Conservation (phyloP, 2,113 vertebrate genomes). For the Tenebrosternarchus preto region DNA sequence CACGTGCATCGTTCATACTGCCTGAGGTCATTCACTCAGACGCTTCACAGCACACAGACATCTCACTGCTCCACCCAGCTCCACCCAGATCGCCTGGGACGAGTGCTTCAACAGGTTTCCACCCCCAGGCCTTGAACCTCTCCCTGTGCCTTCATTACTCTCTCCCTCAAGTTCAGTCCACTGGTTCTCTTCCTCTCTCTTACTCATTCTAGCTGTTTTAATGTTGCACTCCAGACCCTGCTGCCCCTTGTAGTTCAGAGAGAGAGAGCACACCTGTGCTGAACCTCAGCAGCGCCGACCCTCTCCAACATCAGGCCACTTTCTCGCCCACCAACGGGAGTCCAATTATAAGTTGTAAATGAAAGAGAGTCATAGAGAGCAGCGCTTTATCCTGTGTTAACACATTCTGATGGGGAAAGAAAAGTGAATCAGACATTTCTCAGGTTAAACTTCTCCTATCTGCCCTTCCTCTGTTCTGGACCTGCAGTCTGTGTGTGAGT, state of each 20-base stretch:
- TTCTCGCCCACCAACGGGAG: conserved; percentile 9
- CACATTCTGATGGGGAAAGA: background rate
- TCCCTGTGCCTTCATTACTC: too few relatives aligned
- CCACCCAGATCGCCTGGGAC: too few relatives aligned
- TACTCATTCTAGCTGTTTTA: conserved; percentile 20
- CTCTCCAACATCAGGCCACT: background rate
- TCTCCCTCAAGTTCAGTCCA: too few relatives aligned
- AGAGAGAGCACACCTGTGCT: conserved; percentile 3
- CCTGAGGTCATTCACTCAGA: too few relatives aligned
- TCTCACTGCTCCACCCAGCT: background rate
- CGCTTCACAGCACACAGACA: too few relatives aligned
- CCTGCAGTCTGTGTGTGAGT: background rate
- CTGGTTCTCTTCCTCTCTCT: background rate
- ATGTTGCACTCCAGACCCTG: conserved; percentile 23
- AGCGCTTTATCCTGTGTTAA: background rate
- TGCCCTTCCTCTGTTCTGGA: conserved; percentile 3
- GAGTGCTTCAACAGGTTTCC: too few relatives aligned
- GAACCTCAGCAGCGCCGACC: conserved; percentile 1
- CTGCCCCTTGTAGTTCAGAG: background rate
- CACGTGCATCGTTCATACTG: too few relatives aligned
- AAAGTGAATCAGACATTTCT: background rate
- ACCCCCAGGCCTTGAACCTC: too few relatives aligned
- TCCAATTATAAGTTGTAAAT: conserved; percentile 32
- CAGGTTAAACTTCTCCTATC: conserved; percentile 9
- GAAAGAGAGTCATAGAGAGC: conserved; percentile 2